Evolutionary conservation across 2,888 invertebrate genomes (phyloP), one percentile per base, ranked within the genome.

Genomic region (Acanthosepion esculentum): DNA sequence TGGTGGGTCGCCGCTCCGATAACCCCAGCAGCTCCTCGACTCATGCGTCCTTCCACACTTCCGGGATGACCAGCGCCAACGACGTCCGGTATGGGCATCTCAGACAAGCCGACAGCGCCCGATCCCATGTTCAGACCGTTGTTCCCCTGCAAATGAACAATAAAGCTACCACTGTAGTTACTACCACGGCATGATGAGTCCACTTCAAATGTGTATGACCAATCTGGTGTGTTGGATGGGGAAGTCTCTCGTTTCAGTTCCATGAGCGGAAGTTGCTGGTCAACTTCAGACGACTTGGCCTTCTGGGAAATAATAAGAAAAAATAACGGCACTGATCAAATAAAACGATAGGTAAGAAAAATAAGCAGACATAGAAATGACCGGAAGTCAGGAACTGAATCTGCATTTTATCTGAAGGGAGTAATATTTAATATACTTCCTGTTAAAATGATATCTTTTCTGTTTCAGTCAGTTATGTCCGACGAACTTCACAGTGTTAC

Each of bases 91-190:
- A 48, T 48, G 20, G 92, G 26, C 48, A 92, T 92, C 50, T 92
- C 92, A 48, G 48, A 48, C 18, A 92, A 33, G 48, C 50, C 92
- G 48, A 92, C 92, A 23, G 92, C 92, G 64, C 64, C 64, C 6
- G 92, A 23, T 33, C 48, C 92, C 92, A 92, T 92, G 48, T 23
- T 48, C 48, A 50, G 48, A 50, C 48, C 92, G 29, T 48, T 48
- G 92, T 92, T 92, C 48, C 92, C 92, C 48, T 92, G 92, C 48
- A 92, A 92, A 92, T 92, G 92, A 33, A 92, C 92, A 92, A 92
- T 92, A 92, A 92, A 92, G 18, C 92, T 48, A 92, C 92, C 92
- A 92, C 92, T 92, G 92, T 92, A 92, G 48, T 92, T 92, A 48
- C 7, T 48, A 92, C 33, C 26, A 92, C 92, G 92, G 92, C 92